Base-by-base conservation (phyloP, 2,888 invertebrate genomes). In the Acleris cristana region DNA sequence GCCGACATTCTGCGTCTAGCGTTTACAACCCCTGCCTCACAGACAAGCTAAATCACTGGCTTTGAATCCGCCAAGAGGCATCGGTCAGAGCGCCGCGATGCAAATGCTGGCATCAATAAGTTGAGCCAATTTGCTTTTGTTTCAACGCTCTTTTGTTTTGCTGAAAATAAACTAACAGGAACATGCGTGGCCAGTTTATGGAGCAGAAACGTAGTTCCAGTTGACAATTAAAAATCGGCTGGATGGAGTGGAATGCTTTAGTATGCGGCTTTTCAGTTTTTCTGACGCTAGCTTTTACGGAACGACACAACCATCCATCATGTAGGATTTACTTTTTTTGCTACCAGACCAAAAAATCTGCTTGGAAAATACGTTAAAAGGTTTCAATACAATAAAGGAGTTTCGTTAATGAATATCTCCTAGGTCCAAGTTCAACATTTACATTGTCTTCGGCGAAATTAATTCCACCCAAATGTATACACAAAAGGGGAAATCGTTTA, bases 11-110 rank as follows among this genome's bases (percentile, higher is more conserved):
- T 73, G 71, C 68, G 68, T 65, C 74, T 73, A 73, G 71, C 70
- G 70, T 70, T 72, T 71, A 72, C 70, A 65, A n/a, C 58, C 54
- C 59, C 61, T 65, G 56, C 78, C 76, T 75, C 79, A 76, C 74
- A 79, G 76, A 75, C 77, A 78, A 80, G 82, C 79, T 85, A 84
- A 85, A 85, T 86, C 82, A 84, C 76, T 67, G 75, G 79, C 79
- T 80, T 83, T 81, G 79, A 77, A 73, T 76, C 70, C 74, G 72
- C 72, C 61, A 70, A 72, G 58, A 58, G 63, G 53, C 69, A 64
- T 71, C 70, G 55, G 62, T 72, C 69, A 72, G 63, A 56, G 51
- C 23, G 62, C 59, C 18, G 23, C 34, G 55, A 67, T 63, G 67
- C 67, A 67, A 67, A 63, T 67, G 30, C 53, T 44, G 18, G 56